phyloP scores from a whole-genome alignment of 2,797 vertebrate species.

The Arctocebus calabarensis region DNA sequence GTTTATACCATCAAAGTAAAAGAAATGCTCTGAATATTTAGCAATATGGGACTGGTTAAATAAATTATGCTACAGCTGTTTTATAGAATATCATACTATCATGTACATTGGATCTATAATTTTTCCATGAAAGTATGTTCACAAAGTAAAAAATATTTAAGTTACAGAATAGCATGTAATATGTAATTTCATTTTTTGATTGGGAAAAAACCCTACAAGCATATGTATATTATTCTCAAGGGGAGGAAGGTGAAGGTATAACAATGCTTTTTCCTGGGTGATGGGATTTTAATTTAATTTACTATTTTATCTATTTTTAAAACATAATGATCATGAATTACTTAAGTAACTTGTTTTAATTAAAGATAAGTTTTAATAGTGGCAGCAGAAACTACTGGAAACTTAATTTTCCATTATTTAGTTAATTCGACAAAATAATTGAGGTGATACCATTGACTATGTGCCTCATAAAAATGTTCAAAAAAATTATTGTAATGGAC shows the following conservation, averaged over 20 bases:
- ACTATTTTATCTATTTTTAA: constrained; percentile 34
- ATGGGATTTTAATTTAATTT: constrained; percentile 39
- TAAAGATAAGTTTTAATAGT: constrained; percentile 39
- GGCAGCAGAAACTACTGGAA: constrained; percentile 1
- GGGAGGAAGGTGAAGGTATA: constrained; percentile 33
- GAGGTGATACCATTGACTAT: not conserved
- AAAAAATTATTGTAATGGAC: not conserved
- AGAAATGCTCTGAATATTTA: not conserved
- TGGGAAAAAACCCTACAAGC: not conserved
- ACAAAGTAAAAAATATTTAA: not conserved
- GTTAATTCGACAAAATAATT: constrained; percentile 38
- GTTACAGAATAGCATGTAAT: not conserved
- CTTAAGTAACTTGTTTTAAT: constrained; percentile 58
- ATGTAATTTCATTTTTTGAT: not conserved
- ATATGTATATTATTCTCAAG: not conserved
- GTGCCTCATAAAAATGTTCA: constrained; percentile 35
- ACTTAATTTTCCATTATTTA: constrained; percentile 55
- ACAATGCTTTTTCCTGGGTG: not conserved
- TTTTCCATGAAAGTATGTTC: not conserved
- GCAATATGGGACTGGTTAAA: not conserved
- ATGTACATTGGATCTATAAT: not conserved
- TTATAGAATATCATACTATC: not conserved
- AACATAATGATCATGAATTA: constrained; percentile 35
- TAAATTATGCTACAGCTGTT: not conserved
- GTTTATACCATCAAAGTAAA: constrained; percentile 8